Percentiles rank a stretch among this genome's conserved stretches.
Evolutionary conservation across 2,797 vertebrate species (phyloP).

Genomic region (Ammospiza maritima): DNA sequence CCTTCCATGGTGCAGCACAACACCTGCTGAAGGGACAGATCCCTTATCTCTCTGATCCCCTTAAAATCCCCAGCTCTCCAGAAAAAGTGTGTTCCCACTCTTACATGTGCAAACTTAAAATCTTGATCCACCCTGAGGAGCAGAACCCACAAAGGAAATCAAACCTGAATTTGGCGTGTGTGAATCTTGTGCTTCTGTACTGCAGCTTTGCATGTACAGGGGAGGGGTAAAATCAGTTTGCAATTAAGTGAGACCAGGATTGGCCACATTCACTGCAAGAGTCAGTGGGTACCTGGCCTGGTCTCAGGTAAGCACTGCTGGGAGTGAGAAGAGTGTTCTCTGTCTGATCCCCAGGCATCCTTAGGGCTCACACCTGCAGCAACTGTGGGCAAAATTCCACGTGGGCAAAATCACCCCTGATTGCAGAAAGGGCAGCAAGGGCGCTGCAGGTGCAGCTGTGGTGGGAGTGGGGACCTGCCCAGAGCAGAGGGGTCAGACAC

Average conservation of each 20-base stretch:
- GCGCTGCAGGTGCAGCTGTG: background rate
- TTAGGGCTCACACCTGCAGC: background rate
- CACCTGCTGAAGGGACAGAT: background rate
- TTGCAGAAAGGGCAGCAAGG: rapidly evolving
- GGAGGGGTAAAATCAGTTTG: background rate
- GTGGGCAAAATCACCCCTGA: background rate
- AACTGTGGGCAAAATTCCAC: background rate
- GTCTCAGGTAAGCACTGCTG: background rate
- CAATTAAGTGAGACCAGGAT: background rate
- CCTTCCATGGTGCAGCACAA: background rate
- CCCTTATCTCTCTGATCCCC: too few species aligned
- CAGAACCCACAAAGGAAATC: background rate
- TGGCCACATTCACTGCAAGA: rapidly evolving
- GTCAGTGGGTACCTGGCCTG: too few species aligned
- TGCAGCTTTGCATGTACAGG: background rate
- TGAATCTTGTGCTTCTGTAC: background rate
- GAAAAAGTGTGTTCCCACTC: background rate
- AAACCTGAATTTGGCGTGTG: background rate
- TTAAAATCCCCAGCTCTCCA: background rate
- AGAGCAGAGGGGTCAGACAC: background rate
- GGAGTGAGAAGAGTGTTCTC: background rate
- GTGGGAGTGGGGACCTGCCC: rapidly evolving
- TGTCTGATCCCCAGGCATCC: background rate
- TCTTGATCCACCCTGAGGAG: background rate
- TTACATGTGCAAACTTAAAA: background rate